phyloP scores from a whole-genome alignment of 2,113 vertebrate species.

The Ageneiosus marmoratus region DNA sequence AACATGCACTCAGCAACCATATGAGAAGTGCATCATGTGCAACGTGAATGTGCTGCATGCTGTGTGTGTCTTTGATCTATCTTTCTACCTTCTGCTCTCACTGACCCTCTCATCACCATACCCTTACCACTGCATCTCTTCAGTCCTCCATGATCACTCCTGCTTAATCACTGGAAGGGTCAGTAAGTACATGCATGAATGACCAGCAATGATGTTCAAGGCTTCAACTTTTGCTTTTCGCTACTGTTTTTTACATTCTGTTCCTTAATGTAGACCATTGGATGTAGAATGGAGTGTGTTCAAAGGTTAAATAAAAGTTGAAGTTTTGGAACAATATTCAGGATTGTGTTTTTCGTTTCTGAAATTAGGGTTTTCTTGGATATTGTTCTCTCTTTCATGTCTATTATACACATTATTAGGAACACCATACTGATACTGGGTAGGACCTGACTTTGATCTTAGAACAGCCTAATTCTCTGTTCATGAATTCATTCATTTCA shows the following conservation, averaged over 20 bases:
- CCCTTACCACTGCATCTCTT: slow-evolving; percentile 39
- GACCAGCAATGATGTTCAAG: slow-evolving; percentile 32
- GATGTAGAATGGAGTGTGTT: background rate
- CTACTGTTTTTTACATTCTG: background rate
- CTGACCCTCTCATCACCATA: slow-evolving; percentile 44
- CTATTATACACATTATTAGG: slow-evolving; percentile 11
- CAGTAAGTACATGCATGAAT: slow-evolving; percentile 51
- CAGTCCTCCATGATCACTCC: slow-evolving; percentile 30
- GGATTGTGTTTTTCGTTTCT: slow-evolving; percentile 12
- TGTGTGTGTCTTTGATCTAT: slow-evolving; percentile 36
- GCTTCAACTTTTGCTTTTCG: slow-evolving; percentile 40
- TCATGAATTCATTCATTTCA: too few species aligned
- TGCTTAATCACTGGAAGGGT: slow-evolving; percentile 46
- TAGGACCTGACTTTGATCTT: background rate
- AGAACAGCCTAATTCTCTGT: background rate
- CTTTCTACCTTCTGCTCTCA: slow-evolving; percentile 28
- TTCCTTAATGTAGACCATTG: background rate
- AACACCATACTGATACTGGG: background rate
- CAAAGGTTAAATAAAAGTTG: slow-evolving; percentile 19
- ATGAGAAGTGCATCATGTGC: slow-evolving; percentile 23
- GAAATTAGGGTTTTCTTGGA: background rate
- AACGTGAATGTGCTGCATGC: slow-evolving; percentile 26
- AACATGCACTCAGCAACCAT: slow-evolving; percentile 14
- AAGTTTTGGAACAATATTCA: slow-evolving; percentile 25
- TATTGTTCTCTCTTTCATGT: slow-evolving; percentile 6